Evolutionary conservation across 2,888 invertebrate species (phyloP).

Genomic region (Drymonia ruficornis): DNA sequence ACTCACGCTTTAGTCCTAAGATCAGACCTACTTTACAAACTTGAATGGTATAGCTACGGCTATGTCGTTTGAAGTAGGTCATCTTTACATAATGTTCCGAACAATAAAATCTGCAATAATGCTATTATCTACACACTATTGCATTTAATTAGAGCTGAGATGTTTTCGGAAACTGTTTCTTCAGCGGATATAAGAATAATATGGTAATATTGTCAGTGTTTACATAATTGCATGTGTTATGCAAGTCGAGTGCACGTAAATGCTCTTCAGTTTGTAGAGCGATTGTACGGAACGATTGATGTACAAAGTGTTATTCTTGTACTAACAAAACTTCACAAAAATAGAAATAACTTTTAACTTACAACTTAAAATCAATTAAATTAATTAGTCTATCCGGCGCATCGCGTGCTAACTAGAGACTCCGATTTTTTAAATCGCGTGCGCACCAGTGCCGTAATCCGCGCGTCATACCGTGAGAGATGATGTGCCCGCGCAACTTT

Average conservation of each 20-base stretch:
- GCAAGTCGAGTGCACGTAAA: neutral
- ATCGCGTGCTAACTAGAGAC: neutral
- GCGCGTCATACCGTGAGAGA: slow-evolving; percentile 40
- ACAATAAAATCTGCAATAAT: slow-evolving; percentile 32
- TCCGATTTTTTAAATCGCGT: slow-evolving; percentile 29
- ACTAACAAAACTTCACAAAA: too few relatives aligned
- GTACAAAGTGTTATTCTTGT: neutral
- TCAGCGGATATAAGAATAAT: slow-evolving; percentile 10
- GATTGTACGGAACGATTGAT: neutral
- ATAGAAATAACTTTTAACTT: too few relatives aligned
- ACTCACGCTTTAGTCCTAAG: too few relatives aligned
- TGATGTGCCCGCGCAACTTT: slow-evolving; percentile 26
- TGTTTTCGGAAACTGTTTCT: slow-evolving; percentile 18
- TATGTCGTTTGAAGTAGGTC: slow-evolving; percentile 13
- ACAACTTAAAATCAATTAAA: too few relatives aligned
- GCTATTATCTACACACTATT: slow-evolving; percentile 22
- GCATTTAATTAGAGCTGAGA: slow-evolving; percentile 26
- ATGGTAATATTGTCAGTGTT: slow-evolving; percentile 19
- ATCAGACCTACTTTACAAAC: too few relatives aligned
- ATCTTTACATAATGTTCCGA: slow-evolving; percentile 18
- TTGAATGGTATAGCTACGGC: too few relatives aligned
- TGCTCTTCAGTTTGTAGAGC: neutral
- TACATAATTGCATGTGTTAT: slow-evolving; percentile 14
- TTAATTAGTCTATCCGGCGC: neutral
- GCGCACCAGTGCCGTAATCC: slow-evolving; percentile 29